A percentile compares a stretch with the other conserved stretches of the same genome.
These are phyloP conservation scores for Trissonchulus latispiculum DNA, from an alignment of 2,888 invertebrate species.

Conservation along the genomic window DNA sequence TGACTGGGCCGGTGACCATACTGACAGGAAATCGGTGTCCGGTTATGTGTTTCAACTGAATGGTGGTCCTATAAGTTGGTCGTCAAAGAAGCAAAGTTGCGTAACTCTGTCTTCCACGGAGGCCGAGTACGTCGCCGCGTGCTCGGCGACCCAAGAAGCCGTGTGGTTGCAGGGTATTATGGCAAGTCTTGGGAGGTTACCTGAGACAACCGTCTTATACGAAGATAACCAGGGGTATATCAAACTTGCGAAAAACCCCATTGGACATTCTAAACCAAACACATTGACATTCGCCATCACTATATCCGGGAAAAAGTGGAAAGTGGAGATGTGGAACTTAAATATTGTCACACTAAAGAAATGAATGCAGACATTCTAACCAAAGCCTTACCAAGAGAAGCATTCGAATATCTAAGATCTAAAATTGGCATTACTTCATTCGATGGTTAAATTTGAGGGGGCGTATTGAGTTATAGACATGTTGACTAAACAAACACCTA, in stretches of 20 bases:
- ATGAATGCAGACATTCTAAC: too few species aligned
- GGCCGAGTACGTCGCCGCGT: constrained; percentile 40
- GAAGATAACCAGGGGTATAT: constrained; percentile 14
- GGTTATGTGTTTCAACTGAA: constrained; percentile 36
- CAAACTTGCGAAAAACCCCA: constrained; percentile 8
- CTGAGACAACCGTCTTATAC: neutral
- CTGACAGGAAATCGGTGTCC: constrained; percentile 30
- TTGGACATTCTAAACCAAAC: neutral
- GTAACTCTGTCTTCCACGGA: constrained; percentile 35
- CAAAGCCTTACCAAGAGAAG: too few species aligned
- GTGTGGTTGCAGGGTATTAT: constrained; percentile 27
- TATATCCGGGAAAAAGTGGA: neutral
- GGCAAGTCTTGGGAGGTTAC: neutral
- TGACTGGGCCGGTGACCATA: too few species aligned
- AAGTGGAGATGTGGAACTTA: neutral
- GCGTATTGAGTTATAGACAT: too few species aligned
- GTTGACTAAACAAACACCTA: too few species aligned
- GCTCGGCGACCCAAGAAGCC: constrained; percentile 26
- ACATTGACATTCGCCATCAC: constrained; percentile 7
- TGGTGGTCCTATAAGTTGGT: constrained; percentile 37
- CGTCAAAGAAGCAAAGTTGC: constrained; percentile 37
- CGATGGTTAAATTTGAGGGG: too few species aligned
- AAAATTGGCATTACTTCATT: too few species aligned
- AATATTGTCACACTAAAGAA: constrained; percentile 15
- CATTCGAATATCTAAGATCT: too few species aligned